These are phyloP conservation scores for Pristionchus exspectatus DNA, from an alignment of 2,888 invertebrate genomes.

Conservation along the genomic window DNA sequence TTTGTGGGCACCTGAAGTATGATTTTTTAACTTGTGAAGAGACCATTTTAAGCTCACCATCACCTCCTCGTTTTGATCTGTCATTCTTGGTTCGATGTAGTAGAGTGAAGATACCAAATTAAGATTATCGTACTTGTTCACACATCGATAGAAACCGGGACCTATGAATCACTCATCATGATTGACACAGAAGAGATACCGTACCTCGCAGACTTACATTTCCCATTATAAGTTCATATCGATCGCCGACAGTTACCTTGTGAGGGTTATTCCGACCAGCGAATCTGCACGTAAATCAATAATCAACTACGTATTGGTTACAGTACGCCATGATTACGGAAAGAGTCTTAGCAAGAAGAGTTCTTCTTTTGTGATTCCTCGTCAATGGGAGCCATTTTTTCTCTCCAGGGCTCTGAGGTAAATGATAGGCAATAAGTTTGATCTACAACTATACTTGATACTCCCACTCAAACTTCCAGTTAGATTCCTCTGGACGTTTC, in stretches of 20 bases:
- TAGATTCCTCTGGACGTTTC: not conserved
- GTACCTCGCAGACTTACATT: slow-evolving; percentile 44
- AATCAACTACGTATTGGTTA: not conserved
- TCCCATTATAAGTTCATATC: slow-evolving; percentile 50
- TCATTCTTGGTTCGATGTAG: slow-evolving; percentile 51
- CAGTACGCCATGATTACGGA: slow-evolving; percentile 23
- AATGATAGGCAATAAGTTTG: not conserved
- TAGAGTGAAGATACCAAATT: not conserved
- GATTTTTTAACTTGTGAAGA: not conserved
- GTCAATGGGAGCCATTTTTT: slow-evolving; percentile 33
- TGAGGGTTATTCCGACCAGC: slow-evolving; percentile 38
- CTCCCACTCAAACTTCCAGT: slow-evolving; percentile 54
- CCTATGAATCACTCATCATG: not conserved
- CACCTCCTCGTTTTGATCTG: not conserved
- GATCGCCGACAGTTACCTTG: slow-evolving; percentile 43
- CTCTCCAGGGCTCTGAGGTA: not conserved
- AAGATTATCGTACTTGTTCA: slow-evolving; percentile 40
- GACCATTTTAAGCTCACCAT: not conserved
- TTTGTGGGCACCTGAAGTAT: not conserved
- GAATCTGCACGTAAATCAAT: slow-evolving; percentile 22
- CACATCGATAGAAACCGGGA: slow-evolving; percentile 51
- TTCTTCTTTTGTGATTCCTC: slow-evolving; percentile 18
- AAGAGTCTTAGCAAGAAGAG: slow-evolving; percentile 30
- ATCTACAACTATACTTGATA: not conserved
- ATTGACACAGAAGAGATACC: not conserved